Evolutionary conservation across 1,140 invertebrate species (phyloP), one percentile per base, ranked within the genome.

Genomic region (Medauroidea extradentata): DNA sequence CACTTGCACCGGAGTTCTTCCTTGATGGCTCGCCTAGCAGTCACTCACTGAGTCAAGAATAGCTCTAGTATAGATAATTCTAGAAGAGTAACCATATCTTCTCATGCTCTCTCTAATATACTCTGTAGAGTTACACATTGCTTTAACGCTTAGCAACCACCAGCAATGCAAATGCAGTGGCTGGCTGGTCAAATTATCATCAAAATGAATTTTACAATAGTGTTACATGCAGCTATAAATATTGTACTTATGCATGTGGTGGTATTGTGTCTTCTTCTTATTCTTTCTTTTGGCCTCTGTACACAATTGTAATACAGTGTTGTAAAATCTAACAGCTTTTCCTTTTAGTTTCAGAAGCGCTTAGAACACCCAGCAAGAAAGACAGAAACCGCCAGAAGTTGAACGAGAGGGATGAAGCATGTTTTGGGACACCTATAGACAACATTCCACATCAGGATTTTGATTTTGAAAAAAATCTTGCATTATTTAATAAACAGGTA

Each of bases 401-500:
- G 65, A 69, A 69, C 42, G 76, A 79, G 57, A 71, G 71, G 59
- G 78, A 83, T 66, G 82, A 85, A 64, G 78, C 83, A 39, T 81
- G 82, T 57, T 86, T 86, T 69, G 84, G 81, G 61, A 79, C 78
- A 38, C 78, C 80, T 4, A 77, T 83, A 21, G 80, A 83, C 64
- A 78, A 81, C 49, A 80, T 78, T 29, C 66, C 82, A 44, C 74
- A 79, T 60, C 82, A 90, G 69, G 90, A 93, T 65, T 96, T 95
- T 81, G 93, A 95, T 80, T 95, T 96, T 82, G 92, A 95, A 72
- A 93, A 91, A 62, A 95, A 95, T 79, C 77, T 95, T 18, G 91
- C 91, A 11, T 75, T 96, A 23, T 95, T 95, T 77, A 88, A 95
- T 75, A 96, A 96, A 77, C 72, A 79, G 66, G 79, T 78, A 50